These are phyloP conservation scores for Myocastor coypus DNA, from an alignment of 2,113 vertebrate genomes.

Conservation along the genomic window DNA sequence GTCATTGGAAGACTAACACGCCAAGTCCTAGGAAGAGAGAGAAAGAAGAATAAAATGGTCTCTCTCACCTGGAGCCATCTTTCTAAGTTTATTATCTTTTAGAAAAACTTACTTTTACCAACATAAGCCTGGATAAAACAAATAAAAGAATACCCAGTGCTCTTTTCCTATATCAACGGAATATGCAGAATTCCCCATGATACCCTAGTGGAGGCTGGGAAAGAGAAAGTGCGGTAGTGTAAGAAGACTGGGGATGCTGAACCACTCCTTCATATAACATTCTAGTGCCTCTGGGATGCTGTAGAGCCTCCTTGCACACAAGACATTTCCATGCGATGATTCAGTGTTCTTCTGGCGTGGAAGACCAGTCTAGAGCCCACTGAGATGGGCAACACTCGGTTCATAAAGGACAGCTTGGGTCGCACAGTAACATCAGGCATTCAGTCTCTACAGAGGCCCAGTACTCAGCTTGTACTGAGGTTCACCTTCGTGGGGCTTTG, in stretches of 20 bases:
- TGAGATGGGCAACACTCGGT: background rate
- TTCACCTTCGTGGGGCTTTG: background rate
- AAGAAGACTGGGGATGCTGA: background rate
- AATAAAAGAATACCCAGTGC: background rate
- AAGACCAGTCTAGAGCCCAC: background rate
- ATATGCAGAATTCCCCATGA: background rate
- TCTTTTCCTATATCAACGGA: background rate
- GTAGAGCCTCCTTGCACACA: background rate
- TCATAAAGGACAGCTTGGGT: background rate
- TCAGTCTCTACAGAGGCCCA: background rate
- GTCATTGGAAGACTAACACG: background rate
- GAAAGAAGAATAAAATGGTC: background rate
- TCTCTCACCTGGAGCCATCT: background rate
- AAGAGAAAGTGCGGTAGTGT: background rate
- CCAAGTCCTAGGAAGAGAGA: slow-evolving; percentile 70
- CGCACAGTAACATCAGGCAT: background rate
- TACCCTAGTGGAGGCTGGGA: background rate
- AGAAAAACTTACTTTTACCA: background rate
- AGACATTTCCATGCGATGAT: background rate
- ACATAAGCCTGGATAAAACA: background rate
- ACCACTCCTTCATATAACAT: background rate
- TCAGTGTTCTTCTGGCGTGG: background rate
- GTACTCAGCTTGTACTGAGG: background rate
- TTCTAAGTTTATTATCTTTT: background rate
- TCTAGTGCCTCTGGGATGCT: background rate